Conservation (phyloP, 2,113 vertebrate species). For the Myotis yumanensis region DNA sequence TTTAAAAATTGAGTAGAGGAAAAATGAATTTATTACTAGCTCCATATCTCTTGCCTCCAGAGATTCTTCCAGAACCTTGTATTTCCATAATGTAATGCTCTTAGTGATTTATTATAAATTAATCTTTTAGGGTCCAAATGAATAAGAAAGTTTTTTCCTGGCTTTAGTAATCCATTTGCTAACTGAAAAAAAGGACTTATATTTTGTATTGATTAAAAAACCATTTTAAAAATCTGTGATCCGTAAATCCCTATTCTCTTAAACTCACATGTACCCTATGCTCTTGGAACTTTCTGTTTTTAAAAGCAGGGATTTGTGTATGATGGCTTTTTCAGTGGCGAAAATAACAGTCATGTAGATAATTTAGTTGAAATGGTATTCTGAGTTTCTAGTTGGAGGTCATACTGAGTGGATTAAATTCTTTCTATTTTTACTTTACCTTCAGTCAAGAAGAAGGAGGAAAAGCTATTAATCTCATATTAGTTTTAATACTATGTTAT, state of each 20-base stretch:
- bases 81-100: slow-evolving; percentile 21
- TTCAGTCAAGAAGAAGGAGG: slow-evolving; percentile 31
- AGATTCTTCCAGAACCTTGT: background rate
- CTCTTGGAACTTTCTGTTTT: slow-evolving; percentile 41
- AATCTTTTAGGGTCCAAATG: slow-evolving; percentile 36
- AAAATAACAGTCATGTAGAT: background rate
- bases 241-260: background rate
- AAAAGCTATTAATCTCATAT: slow-evolving; percentile 31
- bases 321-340: background rate
- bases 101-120: slow-evolving; percentile 42
- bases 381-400: slow-evolving; percentile 36
- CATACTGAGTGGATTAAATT: slow-evolving; percentile 16
- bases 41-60: background rate
- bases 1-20: slow-evolving; percentile 49
- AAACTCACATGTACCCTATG: background rate
- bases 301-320: slow-evolving; percentile 2
- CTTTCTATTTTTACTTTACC: slow-evolving; percentile 54
- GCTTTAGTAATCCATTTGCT: background rate
- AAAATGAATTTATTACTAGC: slow-evolving; percentile 49
- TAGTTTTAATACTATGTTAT: slow-evolving; percentile 9
- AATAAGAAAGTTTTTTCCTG: background rate
- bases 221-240: background rate
- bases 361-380: slow-evolving; percentile 49
- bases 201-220: slow-evolving; percentile 33
- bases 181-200: background rate